Conservation (phyloP, 2,888 invertebrate genomes). For the Panzeria rudis region DNA sequence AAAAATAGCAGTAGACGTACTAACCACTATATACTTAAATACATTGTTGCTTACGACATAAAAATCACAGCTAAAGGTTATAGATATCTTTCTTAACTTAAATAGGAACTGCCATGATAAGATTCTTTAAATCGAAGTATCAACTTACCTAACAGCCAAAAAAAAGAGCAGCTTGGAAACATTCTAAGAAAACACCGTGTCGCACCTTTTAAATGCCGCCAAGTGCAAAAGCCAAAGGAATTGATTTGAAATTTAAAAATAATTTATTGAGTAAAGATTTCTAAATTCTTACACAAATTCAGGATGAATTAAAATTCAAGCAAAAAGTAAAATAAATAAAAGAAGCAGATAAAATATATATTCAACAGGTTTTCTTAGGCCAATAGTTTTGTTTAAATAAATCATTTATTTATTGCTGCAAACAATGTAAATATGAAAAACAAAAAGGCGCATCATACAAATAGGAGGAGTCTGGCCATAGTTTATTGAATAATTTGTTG, state of each 20-base stretch:
- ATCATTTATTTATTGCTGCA: constrained; percentile 53
- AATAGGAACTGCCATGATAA: constrained; percentile 11
- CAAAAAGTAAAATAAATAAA: constrained; percentile 7
- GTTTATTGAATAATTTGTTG: constrained; percentile 63
- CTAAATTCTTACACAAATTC: constrained; percentile 52
- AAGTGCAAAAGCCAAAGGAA: constrained; percentile 38
- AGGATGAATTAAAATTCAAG: constrained; percentile 23
- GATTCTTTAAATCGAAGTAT: constrained; percentile 27
- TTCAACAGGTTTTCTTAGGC: constrained; percentile 56
- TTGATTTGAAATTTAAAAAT: constrained; percentile 52
- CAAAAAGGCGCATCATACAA: not conserved
- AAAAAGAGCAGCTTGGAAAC: not conserved
- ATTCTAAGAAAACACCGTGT: constrained; percentile 29
- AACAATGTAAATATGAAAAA: constrained; percentile 41
- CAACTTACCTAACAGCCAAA: constrained; percentile 4
- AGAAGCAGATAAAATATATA: constrained; percentile 16
- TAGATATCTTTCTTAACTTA: constrained; percentile 5
- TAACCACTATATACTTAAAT: not conserved
- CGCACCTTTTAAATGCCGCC: constrained; percentile 34
- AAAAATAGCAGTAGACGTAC: not conserved
- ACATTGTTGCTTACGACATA: constrained; percentile 26
- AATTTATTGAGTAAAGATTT: constrained; percentile 52
- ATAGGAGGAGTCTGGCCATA: constrained; percentile 38
- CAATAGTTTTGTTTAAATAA: constrained; percentile 54
- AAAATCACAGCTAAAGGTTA: not conserved